Conservation (phyloP, 2,113 vertebrate genomes). For the Rattus norvegicus region GRCr8 NC_086038.1:8821001-8821500, state of each 20-base stretch:
- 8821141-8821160: slow-evolving; percentile 89
- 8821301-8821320: no score
- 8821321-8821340: background rate
- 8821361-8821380: background rate
- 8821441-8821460: background rate
- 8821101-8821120: slow-evolving; percentile 90
- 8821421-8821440: background rate
- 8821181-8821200: slow-evolving; percentile 90
- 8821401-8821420: background rate
- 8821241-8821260: background rate
- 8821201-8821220: slow-evolving; percentile 92
- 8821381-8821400: background rate
- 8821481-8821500: background rate
- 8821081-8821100: slow-evolving; percentile 82
- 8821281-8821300: background rate
- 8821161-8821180: slow-evolving; percentile 90
- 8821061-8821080: background rate
- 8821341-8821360: background rate
- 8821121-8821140: slow-evolving; percentile 87
- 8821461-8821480: background rate
- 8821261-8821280: background rate
- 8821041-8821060: background rate
- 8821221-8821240: slow-evolving; percentile 30
- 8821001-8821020: background rate
- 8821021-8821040: background rate